Evolutionary conservation across 2,888 invertebrate species (phyloP), one percentile per base, ranked within the genome.

Genomic region (Pheosia gnoma): DNA sequence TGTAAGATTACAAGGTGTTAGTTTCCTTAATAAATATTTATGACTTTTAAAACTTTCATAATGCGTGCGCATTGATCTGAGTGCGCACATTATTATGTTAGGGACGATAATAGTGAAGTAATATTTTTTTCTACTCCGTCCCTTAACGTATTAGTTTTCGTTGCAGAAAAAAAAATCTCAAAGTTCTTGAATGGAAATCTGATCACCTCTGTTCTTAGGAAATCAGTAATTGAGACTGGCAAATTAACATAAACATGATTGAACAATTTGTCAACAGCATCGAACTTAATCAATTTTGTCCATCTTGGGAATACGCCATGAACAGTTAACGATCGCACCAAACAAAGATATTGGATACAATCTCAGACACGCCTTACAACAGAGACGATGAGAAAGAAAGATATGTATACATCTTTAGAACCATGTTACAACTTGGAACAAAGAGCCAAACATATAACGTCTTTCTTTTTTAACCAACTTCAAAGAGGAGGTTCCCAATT

Each of bases 1-100:
- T 61, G 41, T 51, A 66, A 39, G 55, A 59, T 68, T 61, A 57
- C 54, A 39, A 60, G 59, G 66, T 64, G 66, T n/a, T 68, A 63
- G 70, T 74, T 74, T 70, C 36, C 39, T 61, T 54, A 65, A 60
- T 70, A 59, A 68, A 62, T 60, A 60, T 68, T 65, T 55, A 68
- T 62, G 51, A 52, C 55, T 62, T 71, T 67, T 49, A 61, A 60
- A 60, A 65, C 75, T 74, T 74, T 70, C 66, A 65, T 74, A 61
- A 57, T 47, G 49, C 54, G 53, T 59, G 9, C 60, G 47, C 60
- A 47, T 66, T n/a, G n/a, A n/a, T n/a, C n/a, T n/a, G n/a, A n/a
- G n/a, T n/a, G n/a, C n/a, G n/a, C n/a, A n/a, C n/a, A n/a, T n/a
- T n/a, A n/a, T n/a, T n/a, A n/a, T n/a, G n/a, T n/a, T n/a, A n/a